Evolutionary conservation across 2,888 invertebrate genomes (phyloP).

Genomic region (Sarcophaga variegata): DNA sequence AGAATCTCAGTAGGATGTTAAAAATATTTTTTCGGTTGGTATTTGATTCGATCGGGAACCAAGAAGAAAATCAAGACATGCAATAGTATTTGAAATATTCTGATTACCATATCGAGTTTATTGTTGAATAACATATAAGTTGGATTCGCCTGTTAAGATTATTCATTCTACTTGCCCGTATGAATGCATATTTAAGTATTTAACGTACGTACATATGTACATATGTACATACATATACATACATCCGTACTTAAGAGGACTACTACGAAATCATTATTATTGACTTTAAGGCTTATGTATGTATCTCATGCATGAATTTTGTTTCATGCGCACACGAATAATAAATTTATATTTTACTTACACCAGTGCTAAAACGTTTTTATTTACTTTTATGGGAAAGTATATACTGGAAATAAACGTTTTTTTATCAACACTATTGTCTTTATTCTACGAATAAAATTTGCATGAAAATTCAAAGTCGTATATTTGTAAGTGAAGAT

Average conservation of each 20-base stretch:
- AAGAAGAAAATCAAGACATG: not conserved
- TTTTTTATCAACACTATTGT: not conserved
- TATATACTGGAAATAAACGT: not conserved
- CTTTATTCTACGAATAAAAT: not conserved
- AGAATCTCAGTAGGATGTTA: slow-evolving; percentile 6
- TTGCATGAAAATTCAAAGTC: slow-evolving; percentile 20
- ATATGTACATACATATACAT: too few relatives aligned
- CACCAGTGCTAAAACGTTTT: not conserved
- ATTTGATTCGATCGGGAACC: not conserved
- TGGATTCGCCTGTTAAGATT: not conserved
- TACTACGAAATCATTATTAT: too few relatives aligned
- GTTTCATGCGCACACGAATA: slow-evolving; percentile 44
- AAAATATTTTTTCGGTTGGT: not conserved
- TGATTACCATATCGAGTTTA: slow-evolving; percentile 31
- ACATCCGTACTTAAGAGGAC: too few relatives aligned
- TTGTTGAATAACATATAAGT: not conserved
- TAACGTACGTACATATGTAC: not conserved
- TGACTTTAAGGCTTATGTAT: slow-evolving; percentile 4
- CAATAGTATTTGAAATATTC: slow-evolving; percentile 1
- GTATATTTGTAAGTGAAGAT: slow-evolving; percentile 27
- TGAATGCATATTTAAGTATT: slow-evolving; percentile 8
- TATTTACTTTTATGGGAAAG: slow-evolving; percentile 36
- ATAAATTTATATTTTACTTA: slow-evolving; percentile 46
- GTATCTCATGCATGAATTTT: slow-evolving; percentile 34
- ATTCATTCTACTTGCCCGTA: slow-evolving; percentile 13